A percentile compares a stretch with the other conserved stretches of the same genome.
These are phyloP conservation scores for Stomatorhinus walkeri DNA, from an alignment of 2,797 vertebrate species.

Conservation along the genomic window DNA sequence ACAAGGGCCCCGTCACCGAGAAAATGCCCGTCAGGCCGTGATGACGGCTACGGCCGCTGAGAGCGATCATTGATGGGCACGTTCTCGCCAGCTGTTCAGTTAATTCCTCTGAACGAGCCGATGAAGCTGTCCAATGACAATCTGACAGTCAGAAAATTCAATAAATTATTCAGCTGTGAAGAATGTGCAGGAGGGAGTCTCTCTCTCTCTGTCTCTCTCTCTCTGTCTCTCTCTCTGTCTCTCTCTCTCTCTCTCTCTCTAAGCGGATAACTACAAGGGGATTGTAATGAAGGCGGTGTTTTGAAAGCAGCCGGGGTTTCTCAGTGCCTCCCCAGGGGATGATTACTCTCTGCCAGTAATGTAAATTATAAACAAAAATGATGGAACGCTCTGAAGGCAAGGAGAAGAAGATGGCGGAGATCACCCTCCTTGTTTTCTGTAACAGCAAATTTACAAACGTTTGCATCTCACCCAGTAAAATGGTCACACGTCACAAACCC, in stretches of 20 bases:
- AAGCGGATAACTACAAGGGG: not conserved
- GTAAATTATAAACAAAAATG: conserved; percentile 8
- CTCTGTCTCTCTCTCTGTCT: not conserved
- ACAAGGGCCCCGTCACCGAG: not conserved
- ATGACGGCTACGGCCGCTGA: not conserved
- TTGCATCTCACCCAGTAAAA: not conserved
- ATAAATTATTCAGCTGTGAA: conserved; percentile 18
- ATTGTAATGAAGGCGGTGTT: conserved; percentile 2
- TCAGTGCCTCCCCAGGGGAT: not conserved
- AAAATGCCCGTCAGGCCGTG: not conserved
- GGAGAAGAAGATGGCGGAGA: not conserved
- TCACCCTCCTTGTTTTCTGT: not conserved
- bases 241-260: not conserved
- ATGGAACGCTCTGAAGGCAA: not conserved
- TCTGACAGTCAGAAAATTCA: conserved; percentile 18
- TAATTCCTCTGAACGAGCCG: conserved; percentile 17
- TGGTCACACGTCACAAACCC: not conserved
- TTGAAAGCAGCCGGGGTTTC: not conserved
- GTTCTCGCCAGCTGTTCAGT: conserved; percentile 9
- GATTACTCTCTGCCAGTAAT: not conserved
- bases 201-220: not conserved
- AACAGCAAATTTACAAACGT: not conserved
- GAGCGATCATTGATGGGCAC: not conserved
- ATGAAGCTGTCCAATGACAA: conserved; percentile 7
- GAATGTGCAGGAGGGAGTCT: not conserved